Conservation (phyloP, 2,797 vertebrate species). For the Knipowitschia caucasica region DNA sequence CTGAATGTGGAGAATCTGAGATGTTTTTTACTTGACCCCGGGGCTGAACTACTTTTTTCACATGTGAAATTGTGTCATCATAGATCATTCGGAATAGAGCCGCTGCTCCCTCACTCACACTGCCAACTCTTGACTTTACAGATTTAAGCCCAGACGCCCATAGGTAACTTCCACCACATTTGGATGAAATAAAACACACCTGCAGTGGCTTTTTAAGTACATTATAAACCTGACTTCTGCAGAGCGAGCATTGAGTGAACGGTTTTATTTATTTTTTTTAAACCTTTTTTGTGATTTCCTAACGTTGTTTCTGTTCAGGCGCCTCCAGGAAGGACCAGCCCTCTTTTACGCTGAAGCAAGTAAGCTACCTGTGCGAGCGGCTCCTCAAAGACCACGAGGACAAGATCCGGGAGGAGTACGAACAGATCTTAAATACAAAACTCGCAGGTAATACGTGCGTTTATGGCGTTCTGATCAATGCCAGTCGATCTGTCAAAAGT, state of each 20-base stretch:
- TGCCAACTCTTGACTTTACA: slow-evolving; percentile 8
- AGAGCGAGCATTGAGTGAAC: too few species aligned
- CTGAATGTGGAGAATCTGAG: background rate
- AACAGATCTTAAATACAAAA: slow-evolving; percentile 91
- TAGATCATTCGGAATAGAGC: slow-evolving; percentile 34
- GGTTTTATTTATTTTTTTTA: slow-evolving; percentile 12
- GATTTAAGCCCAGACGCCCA: slow-evolving; percentile 29
- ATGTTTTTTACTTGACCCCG: slow-evolving; percentile 18
- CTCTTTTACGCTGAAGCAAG: slow-evolving; percentile 87
- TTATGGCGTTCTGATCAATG: background rate
- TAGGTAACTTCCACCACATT: slow-evolving; percentile 27
- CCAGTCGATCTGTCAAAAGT: too few species aligned
- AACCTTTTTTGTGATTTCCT: too few species aligned
- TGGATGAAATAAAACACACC: slow-evolving; percentile 28
- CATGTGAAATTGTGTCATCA: slow-evolving; percentile 9
- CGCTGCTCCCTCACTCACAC: slow-evolving; percentile 23
- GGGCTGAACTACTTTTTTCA: slow-evolving; percentile 4
- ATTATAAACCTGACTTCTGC: slow-evolving; percentile 35
- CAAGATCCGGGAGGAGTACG: slow-evolving; percentile 90
- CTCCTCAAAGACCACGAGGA: slow-evolving; percentile 92
- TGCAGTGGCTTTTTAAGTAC: too few species aligned
- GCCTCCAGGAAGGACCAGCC: slow-evolving; percentile 88
- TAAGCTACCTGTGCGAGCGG: slow-evolving; percentile 89
- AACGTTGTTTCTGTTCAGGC: slow-evolving; percentile 67
- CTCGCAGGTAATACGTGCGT: slow-evolving; percentile 81